Percentiles rank a stretch among this genome's conserved stretches.
phyloP scores from a whole-genome alignment of 2,113 vertebrate species.

The Acrocephalus kingi region DNA sequence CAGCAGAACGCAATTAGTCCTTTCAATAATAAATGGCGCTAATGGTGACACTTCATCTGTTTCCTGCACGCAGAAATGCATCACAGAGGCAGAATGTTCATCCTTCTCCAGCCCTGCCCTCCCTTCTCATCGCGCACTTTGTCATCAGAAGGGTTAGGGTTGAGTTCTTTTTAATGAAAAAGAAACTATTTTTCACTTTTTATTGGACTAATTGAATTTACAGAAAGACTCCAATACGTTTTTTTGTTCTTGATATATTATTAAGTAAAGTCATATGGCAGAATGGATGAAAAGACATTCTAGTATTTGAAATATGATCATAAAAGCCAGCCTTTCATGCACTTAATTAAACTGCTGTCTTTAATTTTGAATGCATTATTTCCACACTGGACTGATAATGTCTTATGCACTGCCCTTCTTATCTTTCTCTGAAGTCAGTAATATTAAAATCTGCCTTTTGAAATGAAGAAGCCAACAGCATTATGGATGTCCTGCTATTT shows the following conservation, averaged over 20 bases:
- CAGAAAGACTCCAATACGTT: slow-evolving; percentile 69
- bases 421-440: slow-evolving; percentile 63
- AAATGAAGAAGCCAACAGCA: slow-evolving; percentile 48
- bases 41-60: slow-evolving; percentile 36
- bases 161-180: slow-evolving; percentile 74
- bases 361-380: slow-evolving; percentile 71
- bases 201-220: slow-evolving; percentile 80
- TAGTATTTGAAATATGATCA: slow-evolving; percentile 72
- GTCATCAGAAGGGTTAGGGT: slow-evolving; percentile 54
- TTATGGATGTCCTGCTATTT: slow-evolving; percentile 21
- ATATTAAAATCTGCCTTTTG: slow-evolving; percentile 64
- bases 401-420: slow-evolving; percentile 57
- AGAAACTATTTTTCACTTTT: slow-evolving; percentile 77
- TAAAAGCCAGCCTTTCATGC: slow-evolving; percentile 72
- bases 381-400: slow-evolving; percentile 64
- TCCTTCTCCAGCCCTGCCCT: neutral
- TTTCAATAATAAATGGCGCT: slow-evolving; percentile 45
- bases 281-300: slow-evolving; percentile 72
- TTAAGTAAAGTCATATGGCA: slow-evolving; percentile 63
- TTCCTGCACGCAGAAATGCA: neutral
- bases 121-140: slow-evolving; percentile 8
- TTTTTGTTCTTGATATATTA: slow-evolving; percentile 75
- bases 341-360: slow-evolving; percentile 78
- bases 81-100: slow-evolving; percentile 45
- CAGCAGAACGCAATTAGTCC: slow-evolving; percentile 37